Conservation (phyloP, 2,888 invertebrate genomes). For the Phengaris alcon region DNA sequence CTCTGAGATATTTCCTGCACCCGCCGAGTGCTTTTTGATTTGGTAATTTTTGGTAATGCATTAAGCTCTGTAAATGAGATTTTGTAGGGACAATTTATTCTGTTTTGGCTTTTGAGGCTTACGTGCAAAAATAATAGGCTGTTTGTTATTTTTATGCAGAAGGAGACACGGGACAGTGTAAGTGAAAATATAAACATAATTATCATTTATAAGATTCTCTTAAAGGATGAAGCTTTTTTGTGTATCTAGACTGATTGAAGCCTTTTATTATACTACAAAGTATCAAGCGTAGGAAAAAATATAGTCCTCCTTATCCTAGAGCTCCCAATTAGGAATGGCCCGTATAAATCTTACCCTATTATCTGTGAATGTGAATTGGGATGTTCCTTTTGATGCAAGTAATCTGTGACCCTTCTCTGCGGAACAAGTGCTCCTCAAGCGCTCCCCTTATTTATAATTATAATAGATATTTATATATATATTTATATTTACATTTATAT, state of each 20-base stretch:
- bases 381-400: slow-evolving; percentile 26
- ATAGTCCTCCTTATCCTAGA: neutral
- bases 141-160: neutral
- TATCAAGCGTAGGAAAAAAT: neutral
- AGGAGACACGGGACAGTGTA: neutral
- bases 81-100: neutral
- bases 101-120: neutral
- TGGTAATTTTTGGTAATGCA: neutral
- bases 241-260: too few species aligned
- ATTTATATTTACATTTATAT: too few species aligned
- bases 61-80: neutral
- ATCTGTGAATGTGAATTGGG: slow-evolving; percentile 12
- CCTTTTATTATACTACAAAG: too few species aligned
- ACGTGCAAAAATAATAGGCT: neutral
- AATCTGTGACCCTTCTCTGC: slow-evolving; percentile 6
- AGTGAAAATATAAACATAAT: too few species aligned
- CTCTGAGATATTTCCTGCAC: neutral
- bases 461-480: too few species aligned
- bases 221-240: too few species aligned
- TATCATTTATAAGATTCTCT: too few species aligned
- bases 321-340: slow-evolving; percentile 9
- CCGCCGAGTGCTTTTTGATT: neutral
- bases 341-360: slow-evolving; percentile 25
- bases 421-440: neutral
- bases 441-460: neutral